These are phyloP conservation scores for Ganaspis brasiliensis DNA, from an alignment of 2,888 invertebrate genomes.

Conservation along the genomic window DNA sequence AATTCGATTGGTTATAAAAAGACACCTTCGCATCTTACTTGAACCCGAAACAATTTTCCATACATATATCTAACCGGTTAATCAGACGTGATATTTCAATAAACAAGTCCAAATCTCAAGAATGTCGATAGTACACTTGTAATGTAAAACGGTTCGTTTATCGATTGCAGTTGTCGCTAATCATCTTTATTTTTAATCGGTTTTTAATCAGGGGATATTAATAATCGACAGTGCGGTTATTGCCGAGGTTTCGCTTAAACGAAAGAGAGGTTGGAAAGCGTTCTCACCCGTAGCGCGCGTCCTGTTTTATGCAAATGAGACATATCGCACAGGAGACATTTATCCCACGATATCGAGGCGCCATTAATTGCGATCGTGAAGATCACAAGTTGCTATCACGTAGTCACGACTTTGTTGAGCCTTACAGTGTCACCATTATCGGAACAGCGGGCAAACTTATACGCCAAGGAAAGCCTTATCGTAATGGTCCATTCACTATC, in stretches of 20 bases:
- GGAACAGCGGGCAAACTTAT: conserved; percentile 49
- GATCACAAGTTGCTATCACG: conserved; percentile 58
- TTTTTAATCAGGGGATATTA: conserved; percentile 28
- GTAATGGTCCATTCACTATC: conserved; percentile 59
- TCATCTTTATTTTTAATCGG: conserved; percentile 9
- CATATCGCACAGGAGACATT: conserved; percentile 69
- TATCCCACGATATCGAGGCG: conserved; percentile 73
- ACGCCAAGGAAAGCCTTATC: conserved; percentile 53
- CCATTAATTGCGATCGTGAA: conserved; percentile 72
- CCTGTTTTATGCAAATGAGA: conserved; percentile 71
- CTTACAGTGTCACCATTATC: conserved; percentile 58
- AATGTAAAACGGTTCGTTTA: no score
- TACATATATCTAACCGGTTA: no score
- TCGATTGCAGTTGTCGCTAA: background rate
- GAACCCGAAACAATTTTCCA: no score
- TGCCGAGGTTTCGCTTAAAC: conserved; percentile 52
- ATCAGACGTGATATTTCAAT: no score
- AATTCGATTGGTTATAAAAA: no score
- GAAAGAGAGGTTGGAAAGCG: conserved; percentile 57
- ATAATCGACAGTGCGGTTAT: conserved; percentile 55
- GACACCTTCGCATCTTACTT: no score
- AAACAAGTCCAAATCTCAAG: no score
- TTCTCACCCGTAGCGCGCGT: conserved; percentile 67
- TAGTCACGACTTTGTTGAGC: conserved; percentile 64
- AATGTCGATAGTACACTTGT: background rate